phyloP scores from a whole-genome alignment of 2,797 vertebrate genomes.

The Masticophis lateralis region DNA sequence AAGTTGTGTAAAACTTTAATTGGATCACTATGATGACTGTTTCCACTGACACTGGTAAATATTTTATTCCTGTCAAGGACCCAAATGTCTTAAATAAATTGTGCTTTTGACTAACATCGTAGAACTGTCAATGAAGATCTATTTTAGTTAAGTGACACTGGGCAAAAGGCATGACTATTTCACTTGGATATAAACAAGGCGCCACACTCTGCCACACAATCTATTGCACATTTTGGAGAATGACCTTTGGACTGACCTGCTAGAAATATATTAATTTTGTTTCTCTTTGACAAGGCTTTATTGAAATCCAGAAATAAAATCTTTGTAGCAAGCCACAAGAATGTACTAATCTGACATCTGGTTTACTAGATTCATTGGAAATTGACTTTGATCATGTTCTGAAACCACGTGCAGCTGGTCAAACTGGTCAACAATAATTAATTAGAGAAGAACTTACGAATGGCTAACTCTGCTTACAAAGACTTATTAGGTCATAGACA shows the following conservation, averaged over 20 bases:
- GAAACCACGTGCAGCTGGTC: constrained; percentile 74
- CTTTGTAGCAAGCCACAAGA: constrained; percentile 77
- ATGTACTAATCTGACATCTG: constrained; percentile 81
- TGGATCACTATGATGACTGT: not conserved
- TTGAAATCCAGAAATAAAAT: constrained; percentile 71
- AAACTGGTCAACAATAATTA: constrained; percentile 79
- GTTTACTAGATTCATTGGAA: constrained; percentile 77
- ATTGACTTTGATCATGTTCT: constrained; percentile 79
- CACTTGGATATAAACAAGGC: constrained; percentile 38
- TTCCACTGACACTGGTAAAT: constrained; percentile 10
- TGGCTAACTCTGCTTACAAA: constrained; percentile 46
- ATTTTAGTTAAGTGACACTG: constrained; percentile 29
- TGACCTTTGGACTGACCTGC: constrained; percentile 59
- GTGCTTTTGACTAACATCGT: constrained; percentile 16
- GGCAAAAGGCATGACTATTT: constrained; percentile 12
- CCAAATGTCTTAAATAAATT: not conserved
- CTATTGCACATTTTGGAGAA: constrained; percentile 51
- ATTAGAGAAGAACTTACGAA: constrained; percentile 73
- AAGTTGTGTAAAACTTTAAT: not conserved
- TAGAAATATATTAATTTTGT: constrained; percentile 63
- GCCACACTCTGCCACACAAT: constrained; percentile 39
- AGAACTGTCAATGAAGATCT: constrained; percentile 23
- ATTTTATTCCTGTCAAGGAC: constrained; percentile 32
- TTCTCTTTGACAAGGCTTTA: constrained; percentile 71
- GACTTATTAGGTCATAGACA: constrained; percentile 49